Conservation (phyloP, 2,113 vertebrate species). For the Ivindomyrus marchei region DNA sequence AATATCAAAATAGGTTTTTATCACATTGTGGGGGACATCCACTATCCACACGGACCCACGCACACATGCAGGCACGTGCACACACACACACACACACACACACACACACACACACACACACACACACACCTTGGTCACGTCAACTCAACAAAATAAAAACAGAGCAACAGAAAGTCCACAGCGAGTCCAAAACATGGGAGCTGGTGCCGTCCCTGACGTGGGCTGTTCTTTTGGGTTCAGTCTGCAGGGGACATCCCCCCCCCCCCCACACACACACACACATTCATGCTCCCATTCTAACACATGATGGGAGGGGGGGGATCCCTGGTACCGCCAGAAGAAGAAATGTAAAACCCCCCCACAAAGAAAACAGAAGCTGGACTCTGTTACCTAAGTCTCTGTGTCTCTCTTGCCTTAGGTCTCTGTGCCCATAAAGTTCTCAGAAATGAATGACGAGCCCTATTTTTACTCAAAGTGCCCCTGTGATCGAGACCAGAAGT, state of each 20-base stretch:
- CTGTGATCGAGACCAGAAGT: conserved; percentile 12
- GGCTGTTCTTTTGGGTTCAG: not conserved
- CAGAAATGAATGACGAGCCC: not conserved
- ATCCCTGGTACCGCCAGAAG: not conserved
- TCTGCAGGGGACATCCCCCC: not conserved
- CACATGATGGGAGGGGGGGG: not conserved
- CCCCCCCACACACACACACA: not conserved
- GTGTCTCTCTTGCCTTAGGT: not conserved
- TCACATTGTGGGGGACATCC: too few relatives aligned
- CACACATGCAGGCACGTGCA: not conserved
- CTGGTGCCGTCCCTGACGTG: not conserved
- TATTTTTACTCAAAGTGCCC: not conserved
- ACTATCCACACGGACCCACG: too few relatives aligned
- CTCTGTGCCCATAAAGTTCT: not conserved
- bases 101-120: not conserved
- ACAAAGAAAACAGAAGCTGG: not conserved
- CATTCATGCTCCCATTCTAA: conserved; percentile 20
- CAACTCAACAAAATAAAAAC: not conserved
- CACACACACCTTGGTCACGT: not conserved
- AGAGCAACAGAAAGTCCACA: not conserved
- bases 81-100: not conserved
- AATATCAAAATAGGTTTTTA: too few relatives aligned
- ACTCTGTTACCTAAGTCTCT: not conserved
- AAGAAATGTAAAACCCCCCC: not conserved
- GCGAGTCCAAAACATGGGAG: not conserved